These are phyloP conservation scores for Ochlodes sylvanus DNA, from an alignment of 2,888 invertebrate genomes.

Conservation along the genomic window DNA sequence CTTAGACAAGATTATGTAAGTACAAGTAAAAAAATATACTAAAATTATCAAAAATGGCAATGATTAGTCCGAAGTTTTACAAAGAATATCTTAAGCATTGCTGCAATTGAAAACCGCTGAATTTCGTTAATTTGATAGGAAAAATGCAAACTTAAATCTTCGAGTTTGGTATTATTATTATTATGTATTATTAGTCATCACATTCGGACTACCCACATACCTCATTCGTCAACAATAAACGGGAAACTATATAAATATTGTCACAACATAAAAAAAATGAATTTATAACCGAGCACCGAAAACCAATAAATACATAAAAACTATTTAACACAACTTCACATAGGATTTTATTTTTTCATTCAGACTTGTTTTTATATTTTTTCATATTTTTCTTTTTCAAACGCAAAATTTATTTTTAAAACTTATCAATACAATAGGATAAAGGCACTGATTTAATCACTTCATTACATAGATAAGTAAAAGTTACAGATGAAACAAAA, in stretches of 20 bases:
- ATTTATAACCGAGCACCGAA: constrained; percentile 63
- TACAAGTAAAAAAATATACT: constrained; percentile 68
- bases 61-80: constrained; percentile 69
- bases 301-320: constrained; percentile 44
- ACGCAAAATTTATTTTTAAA: constrained; percentile 17
- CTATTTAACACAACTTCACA: constrained; percentile 32
- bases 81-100: not conserved
- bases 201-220: constrained; percentile 75
- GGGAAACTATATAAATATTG: constrained; percentile 6
- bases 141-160: too few relatives aligned
- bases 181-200: constrained; percentile 48
- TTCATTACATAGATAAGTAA: not conserved
- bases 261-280: constrained; percentile 26
- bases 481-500: not conserved
- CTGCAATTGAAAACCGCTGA: constrained; percentile 10
- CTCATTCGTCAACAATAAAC: constrained; percentile 40
- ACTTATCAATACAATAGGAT: constrained; percentile 4
- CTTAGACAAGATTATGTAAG: constrained; percentile 50
- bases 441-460: constrained; percentile 30
- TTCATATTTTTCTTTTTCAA: constrained; percentile 15
- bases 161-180: too few relatives aligned
- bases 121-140: not conserved
- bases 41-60: constrained; percentile 66
- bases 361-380: constrained; percentile 11
- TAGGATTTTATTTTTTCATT: constrained; percentile 16